Base-by-base conservation (phyloP, 2,888 invertebrate species). In the Taenaris catops region DNA sequence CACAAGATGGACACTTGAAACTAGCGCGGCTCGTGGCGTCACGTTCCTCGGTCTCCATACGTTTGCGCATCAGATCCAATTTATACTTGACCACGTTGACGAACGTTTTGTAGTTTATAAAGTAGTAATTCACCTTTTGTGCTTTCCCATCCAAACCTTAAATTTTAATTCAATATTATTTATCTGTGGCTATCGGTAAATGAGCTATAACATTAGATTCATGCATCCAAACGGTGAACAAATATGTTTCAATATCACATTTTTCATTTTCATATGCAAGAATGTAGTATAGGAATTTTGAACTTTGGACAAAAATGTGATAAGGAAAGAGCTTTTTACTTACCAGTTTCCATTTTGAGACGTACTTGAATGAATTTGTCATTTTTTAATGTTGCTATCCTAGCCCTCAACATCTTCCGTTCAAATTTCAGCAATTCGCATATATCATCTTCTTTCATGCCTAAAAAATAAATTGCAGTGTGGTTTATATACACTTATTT, bases 31-130 rank as follows among this genome's bases (percentile, higher is more conserved):
- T 96, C 0, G 97, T 98, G 0, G 96, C 96, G 75, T 98, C 96
- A 28, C 97, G 88, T 66, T 98, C 98, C 65, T 97, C 97, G 0
- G 96, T 96, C 73, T 98, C 98, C 90, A 99, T 93, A 52, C 97
- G 92, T 63, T 97, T 95, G 38, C 97, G 90, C 94, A 98, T 97
- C 62, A 97, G 90, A 80, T 98, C 98, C 63, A 99, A 79, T 83
- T 98, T 98, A 78, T 98, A 99, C 76, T 98, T 98, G 0, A 98
- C 96, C 6, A 98, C 97, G 86, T 98, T 98, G 2, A 98, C 98
- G 78, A 98, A 98, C 19, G 94, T 94, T 88, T 96, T 96, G 75
- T 98, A 98, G 78, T 98, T 98, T 53, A 98, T 98, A 64, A 96
- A 98, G 75, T 98, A 98, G 73, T 97, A 98, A 75, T 97, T 98